Percentiles rank a stretch among this genome's conserved stretches.
These are phyloP conservation scores for Cryptus viduatorius DNA, from an alignment of 2,888 invertebrate species.

Conservation along the genomic window DNA sequence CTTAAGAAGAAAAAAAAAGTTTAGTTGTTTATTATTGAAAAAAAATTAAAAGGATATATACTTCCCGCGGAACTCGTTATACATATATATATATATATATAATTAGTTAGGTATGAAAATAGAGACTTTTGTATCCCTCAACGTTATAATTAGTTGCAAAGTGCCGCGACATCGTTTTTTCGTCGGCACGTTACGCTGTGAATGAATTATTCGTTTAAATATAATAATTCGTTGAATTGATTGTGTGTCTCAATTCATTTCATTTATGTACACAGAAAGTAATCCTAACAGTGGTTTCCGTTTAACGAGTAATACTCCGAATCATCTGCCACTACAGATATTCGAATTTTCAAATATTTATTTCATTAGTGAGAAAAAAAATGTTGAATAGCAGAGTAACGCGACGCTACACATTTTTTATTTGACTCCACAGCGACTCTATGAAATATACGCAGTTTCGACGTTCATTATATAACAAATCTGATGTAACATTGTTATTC, in stretches of 20 bases:
- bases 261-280: not conserved
- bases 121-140: slow-evolving; percentile 16
- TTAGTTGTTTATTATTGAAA: not conserved
- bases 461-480: too few relatives aligned
- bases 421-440: too few relatives aligned
- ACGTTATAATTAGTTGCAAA: not conserved
- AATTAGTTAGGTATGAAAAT: slow-evolving; percentile 32
- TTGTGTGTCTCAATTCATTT: not conserved
- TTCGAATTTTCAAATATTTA: too few relatives aligned
- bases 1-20: slow-evolving; percentile 9
- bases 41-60: not conserved
- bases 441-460: too few relatives aligned
- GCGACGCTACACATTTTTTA: too few relatives aligned
- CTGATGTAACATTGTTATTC: too few relatives aligned
- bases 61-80: not conserved
- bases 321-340: too few relatives aligned
- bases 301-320: too few relatives aligned
- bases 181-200: slow-evolving; percentile 1
- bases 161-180: not conserved
- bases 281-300: too few relatives aligned
- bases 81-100: not conserved
- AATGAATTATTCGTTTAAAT: not conserved
- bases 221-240: not conserved
- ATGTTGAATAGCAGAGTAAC: too few relatives aligned
- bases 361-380: too few relatives aligned